Evolutionary conservation across 2,797 vertebrate genomes (phyloP).

Genomic region (Paguma larvata): DNA sequence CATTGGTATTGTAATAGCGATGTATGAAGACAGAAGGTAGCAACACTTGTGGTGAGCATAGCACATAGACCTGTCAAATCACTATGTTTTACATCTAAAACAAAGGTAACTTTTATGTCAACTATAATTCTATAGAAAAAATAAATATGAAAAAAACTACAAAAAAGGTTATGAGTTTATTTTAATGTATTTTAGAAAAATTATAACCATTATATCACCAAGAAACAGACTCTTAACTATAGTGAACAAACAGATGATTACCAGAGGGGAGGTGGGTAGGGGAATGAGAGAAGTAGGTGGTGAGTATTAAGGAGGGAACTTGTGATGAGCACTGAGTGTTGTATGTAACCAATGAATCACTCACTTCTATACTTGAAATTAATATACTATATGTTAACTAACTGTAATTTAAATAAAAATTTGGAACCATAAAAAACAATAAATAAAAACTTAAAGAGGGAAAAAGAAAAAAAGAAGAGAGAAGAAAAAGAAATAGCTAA

Average conservation of each 20-base stretch:
- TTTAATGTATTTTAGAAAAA: neutral
- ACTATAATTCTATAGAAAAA: neutral
- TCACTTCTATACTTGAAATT: neutral
- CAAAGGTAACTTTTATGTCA: neutral
- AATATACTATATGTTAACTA: neutral
- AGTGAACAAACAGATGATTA: neutral
- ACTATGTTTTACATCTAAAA: neutral
- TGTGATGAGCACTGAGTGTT: neutral
- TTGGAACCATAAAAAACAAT: neutral
- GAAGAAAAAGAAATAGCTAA: neutral
- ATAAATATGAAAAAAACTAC: neutral
- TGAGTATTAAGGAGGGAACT: neutral
- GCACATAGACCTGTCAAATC: neutral
- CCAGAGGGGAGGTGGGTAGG: neutral
- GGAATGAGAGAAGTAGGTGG: neutral
- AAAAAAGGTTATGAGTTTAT: neutral
- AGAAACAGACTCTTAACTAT: neutral
- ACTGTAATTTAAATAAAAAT: neutral
- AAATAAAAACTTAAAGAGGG: neutral
- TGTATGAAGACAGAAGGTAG: neutral
- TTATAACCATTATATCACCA: neutral
- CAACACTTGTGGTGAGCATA: neutral
- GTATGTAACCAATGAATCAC: neutral
- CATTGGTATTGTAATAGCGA: neutral
- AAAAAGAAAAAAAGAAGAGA: neutral